phyloP scores from a whole-genome alignment of 1,140 invertebrate genomes.

The Wiebesia pumilae region DNA sequence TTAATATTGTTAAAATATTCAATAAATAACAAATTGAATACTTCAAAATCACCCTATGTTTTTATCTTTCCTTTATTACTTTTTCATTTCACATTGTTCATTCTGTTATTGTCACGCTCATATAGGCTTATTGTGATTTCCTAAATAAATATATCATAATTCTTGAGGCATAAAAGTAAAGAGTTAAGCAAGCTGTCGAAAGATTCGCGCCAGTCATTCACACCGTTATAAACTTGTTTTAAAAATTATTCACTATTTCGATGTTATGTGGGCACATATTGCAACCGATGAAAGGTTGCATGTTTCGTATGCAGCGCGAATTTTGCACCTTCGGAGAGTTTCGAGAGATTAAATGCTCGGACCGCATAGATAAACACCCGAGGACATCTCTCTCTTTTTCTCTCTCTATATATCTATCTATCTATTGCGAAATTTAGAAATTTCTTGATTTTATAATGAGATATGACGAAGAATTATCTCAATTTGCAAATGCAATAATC shows the following conservation, averaged over 20 bases:
- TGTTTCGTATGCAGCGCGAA: background rate
- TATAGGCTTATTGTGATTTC: conserved; percentile 34
- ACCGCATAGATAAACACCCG: conserved; percentile 25
- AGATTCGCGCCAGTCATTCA: conserved; percentile 25
- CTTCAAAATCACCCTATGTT: too few species aligned
- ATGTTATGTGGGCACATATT: background rate
- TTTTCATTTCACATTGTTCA: background rate
- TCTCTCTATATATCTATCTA: background rate
- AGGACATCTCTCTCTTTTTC: background rate
- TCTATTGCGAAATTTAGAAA: background rate
- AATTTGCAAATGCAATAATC: too few species aligned
- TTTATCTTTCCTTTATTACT: too few species aligned
- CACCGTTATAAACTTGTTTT: conserved; percentile 16
- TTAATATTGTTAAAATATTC: too few species aligned
- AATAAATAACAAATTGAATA: too few species aligned
- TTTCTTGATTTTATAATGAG: conserved; percentile 23
- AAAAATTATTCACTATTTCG: conserved; percentile 13
- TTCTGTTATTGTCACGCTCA: background rate
- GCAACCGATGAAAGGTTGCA: background rate
- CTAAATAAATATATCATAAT: conserved; percentile 55
- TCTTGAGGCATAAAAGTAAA: background rate
- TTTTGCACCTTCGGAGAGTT: too few species aligned
- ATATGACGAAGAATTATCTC: too few species aligned
- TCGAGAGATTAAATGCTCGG: conserved; percentile 21
- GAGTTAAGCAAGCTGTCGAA: background rate